Conservation (phyloP, 92 coral and sea anemone genomes). For the Heliopora coerulea region DNA sequence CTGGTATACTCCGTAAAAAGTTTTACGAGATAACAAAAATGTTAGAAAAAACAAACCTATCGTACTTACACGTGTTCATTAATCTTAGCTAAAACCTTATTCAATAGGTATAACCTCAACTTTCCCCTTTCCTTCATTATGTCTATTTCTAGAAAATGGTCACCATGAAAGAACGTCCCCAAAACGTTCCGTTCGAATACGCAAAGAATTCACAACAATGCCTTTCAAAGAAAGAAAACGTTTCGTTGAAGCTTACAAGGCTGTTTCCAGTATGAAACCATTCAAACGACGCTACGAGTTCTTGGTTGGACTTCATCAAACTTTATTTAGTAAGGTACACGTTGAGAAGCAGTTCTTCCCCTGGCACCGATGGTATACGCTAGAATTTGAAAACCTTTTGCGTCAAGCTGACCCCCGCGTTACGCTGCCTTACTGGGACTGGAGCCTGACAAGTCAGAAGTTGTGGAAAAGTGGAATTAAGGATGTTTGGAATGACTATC, state of each 20-base stretch:
- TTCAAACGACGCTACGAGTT: conserved; percentile 57
- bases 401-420: conserved; percentile 81
- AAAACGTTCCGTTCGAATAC: conserved; percentile 39
- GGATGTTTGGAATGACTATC: conserved; percentile 75
- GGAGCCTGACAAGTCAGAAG: conserved; percentile 56
- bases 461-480: conserved; percentile 54
- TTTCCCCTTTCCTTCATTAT: not conserved
- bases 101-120: too few species aligned
- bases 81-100: too few species aligned
- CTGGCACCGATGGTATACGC: conserved; percentile 92
- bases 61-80: too few species aligned
- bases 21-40: too few species aligned
- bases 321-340: conserved; percentile 42
- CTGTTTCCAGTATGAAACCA: conserved; percentile 57
- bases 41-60: too few species aligned
- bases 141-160: not conserved
- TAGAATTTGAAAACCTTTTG: conserved; percentile 81
- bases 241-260: conserved; percentile 59
- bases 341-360: conserved; percentile 78
- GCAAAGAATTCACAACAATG: conserved; percentile 84
- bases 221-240: conserved; percentile 61
- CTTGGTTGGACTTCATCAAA: conserved; percentile 26
- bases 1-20: too few species aligned
- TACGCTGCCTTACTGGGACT: conserved; percentile 92
- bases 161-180: not conserved